Percentiles rank a stretch among this genome's conserved stretches.
These are phyloP conservation scores for Ophonus ardosiacus DNA, from an alignment of 2,888 invertebrate genomes.

Conservation along the genomic window DNA sequence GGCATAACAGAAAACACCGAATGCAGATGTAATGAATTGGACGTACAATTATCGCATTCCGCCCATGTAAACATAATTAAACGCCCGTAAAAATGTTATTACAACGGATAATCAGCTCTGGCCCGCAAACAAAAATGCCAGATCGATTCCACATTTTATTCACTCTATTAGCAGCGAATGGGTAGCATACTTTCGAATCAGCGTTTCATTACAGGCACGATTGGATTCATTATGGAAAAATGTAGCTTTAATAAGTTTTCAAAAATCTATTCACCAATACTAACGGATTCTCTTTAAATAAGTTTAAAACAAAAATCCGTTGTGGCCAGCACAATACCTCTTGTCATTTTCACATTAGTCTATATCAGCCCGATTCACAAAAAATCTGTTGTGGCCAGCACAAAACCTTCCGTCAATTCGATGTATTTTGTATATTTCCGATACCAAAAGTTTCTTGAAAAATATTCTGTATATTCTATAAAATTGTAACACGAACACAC, in stretches of 20 bases:
- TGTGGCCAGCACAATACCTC: no score
- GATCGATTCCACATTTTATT: constrained; percentile 32
- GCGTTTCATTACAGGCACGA: not conserved
- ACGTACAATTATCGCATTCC: constrained; percentile 41
- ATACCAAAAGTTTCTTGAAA: no score
- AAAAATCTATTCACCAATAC: no score
- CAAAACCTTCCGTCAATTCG: no score
- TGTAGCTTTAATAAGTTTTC: not conserved
- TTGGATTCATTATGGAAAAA: not conserved
- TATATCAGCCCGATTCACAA: no score
- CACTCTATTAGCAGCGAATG: not conserved
- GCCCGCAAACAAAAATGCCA: constrained; percentile 34
- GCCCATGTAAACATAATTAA: constrained; percentile 45
- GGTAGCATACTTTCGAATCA: not conserved
- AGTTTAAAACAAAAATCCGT: no score
- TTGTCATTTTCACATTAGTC: no score
- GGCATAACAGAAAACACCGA: constrained; percentile 18
- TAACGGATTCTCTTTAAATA: no score
- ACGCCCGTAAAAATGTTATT: constrained; percentile 46
- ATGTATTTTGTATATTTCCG: no score
- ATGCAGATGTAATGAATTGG: constrained; percentile 43
- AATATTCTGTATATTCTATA: no score
- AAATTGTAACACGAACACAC: no score
- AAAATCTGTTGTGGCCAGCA: no score
- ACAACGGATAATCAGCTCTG: constrained; percentile 38